Base-by-base conservation (phyloP, 1,140 invertebrate species). In the Ceratina japonica region DNA sequence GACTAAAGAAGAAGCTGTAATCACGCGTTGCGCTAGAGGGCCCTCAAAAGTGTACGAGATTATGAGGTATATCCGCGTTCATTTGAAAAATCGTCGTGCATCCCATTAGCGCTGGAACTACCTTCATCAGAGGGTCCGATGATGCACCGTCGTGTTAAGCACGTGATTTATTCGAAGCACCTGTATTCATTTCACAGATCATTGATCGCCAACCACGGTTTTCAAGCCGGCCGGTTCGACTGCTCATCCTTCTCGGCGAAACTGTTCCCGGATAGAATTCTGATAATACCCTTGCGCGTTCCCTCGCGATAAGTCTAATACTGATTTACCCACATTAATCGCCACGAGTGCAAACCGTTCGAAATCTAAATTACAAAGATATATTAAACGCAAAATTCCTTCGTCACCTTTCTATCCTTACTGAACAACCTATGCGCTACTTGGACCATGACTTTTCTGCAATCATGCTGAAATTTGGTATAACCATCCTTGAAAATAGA, bases 131-230 rank as follows among this genome's bases (percentile, higher is more conserved):
- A 27, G 16, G 44, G 37, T 52, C 15, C 49, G 65, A 52, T 27
- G 65, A 66, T 66, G 20, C 64, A 24, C 65, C 65, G 49, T 68
- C 49, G 49, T 68, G 65, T 68, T 68, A 68, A 52, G 65, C 65
- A 8, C 10, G 65, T 68, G 65, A 68, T 68, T 68, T 68, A 68
- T 68, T 68, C 65, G 65, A 68, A 68, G 65, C 65, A 68, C 65
- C 65, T 68, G 65, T 68, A 68, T 68, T 68, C 65, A 52, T 68
- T 68, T 68, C 65, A 68, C 65, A 68, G 65, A 68, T 27, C 65
- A 68, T 68, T 68, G 65, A 68, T 68, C 65, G 65, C 49, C 65
- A 52, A 68, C 16, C 24, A 68, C 49, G 65, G 65, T 68, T 68
- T 68, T 52, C 24, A 68, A 44, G 22, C 18, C 65, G 65, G 16